Evolutionary conservation across 2,113 vertebrate genomes (phyloP).

Genomic region (Colinus virginianus): DNA sequence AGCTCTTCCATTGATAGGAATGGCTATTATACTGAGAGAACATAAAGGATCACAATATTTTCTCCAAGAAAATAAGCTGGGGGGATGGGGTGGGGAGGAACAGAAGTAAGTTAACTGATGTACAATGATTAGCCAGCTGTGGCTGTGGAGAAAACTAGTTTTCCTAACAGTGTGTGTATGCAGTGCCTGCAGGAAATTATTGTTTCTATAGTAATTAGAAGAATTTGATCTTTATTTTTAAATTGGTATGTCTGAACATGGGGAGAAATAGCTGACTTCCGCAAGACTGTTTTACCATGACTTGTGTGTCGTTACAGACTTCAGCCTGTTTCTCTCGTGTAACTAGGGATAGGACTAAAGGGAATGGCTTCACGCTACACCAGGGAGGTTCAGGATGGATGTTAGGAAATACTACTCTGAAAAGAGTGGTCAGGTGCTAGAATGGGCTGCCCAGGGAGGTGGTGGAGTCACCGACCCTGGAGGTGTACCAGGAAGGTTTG

Average conservation of each 20-base stretch:
- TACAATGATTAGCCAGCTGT: constrained; percentile 16
- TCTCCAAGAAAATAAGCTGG: constrained; percentile 49
- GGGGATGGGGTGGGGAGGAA: not conserved
- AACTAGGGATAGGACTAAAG: too few species aligned
- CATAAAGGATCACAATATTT: constrained; percentile 66
- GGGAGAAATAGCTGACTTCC: not conserved
- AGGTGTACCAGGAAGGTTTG: too few species aligned
- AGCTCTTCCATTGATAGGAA: constrained; percentile 33
- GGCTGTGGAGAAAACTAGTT: not conserved
- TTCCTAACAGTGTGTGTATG: constrained; percentile 1
- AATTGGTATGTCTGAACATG: not conserved
- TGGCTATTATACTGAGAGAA: constrained; percentile 35
- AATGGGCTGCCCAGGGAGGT: too few species aligned
- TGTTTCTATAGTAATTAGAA: constrained; percentile 19
- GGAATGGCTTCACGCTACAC: too few species aligned
- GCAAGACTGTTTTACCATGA: not conserved
- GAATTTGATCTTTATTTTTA: not conserved
- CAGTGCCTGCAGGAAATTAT: not conserved
- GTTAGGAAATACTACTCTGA: too few species aligned
- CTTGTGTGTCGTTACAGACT: not conserved
- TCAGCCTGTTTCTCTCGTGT: not conserved
- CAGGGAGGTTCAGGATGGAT: too few species aligned
- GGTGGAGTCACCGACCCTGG: too few species aligned
- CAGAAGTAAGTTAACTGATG: constrained; percentile 6
- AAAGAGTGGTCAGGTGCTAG: too few species aligned